Base-by-base conservation (phyloP, 1,140 invertebrate species). In the Aricia agestis region DNA sequence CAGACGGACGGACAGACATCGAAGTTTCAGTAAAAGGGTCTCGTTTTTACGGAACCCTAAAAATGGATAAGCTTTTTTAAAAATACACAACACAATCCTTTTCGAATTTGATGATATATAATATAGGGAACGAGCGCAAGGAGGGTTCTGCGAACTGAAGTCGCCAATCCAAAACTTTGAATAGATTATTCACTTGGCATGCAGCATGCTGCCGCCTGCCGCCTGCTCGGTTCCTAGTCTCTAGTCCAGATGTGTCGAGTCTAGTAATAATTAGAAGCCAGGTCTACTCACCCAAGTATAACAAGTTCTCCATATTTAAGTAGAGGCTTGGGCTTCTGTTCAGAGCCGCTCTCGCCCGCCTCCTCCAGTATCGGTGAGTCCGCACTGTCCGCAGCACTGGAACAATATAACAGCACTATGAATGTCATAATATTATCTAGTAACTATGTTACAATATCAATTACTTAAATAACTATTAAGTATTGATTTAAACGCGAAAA, bases 291-390 rank as follows among this genome's bases (percentile, higher is more conserved):
- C 96, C 97, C 97, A 87, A 98, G 94, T 92, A 98, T 97, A 86
- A 98, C 96, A 86, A 98, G 94, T 94, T 98, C 97, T 77, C 97
- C 97, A 93, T 98, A 98, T 93, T 97, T 97, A 78, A 96, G 92
- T 79, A 94, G 93, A 75, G 95, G 95, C 91, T 96, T 96, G 41
- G 94, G 93, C 86, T 95, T 95, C 79, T 91, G 90, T 79, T 93
- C 93, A 67, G 94, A 94, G 82, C 93, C 93, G 75, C 93, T 93
- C 84, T 94, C 93, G 81, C 93, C 93, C 75, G 94, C 94, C 87
- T 95, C 94, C 82, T 94, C 94, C 86, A 95, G 89, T 84, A 95
- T 94, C 76, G 94, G 94, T 79, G 94, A 94, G 81, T 95, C 94
- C 87, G 94, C 94, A 91, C 94, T 94, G 93, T 95, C 94, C 91